Evolutionary conservation across 2,888 invertebrate species (phyloP).

Genomic region (Lasioglossum oenotherae): DNA sequence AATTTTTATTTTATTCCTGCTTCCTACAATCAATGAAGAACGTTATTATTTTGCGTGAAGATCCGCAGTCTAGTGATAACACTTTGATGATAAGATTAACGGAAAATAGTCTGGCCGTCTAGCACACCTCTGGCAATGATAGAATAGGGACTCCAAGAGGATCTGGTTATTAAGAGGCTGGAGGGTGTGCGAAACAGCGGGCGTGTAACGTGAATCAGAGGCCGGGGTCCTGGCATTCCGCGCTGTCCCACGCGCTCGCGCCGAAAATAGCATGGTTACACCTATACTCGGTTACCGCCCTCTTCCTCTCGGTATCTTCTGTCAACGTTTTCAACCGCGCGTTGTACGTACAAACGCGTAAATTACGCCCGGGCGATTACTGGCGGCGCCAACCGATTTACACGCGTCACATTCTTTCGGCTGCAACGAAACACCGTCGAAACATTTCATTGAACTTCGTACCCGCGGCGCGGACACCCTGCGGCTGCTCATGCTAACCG

Average conservation of each 20-base stretch:
- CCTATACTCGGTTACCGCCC: slow-evolving; percentile 45
- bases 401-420: slow-evolving; percentile 49
- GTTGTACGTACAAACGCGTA: slow-evolving; percentile 48
- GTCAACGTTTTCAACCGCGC: slow-evolving; percentile 51
- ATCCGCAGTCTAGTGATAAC: neutral
- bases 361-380: slow-evolving; percentile 46
- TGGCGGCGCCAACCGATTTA: slow-evolving; percentile 58
- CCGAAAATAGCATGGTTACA: slow-evolving; percentile 66
- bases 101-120: too few relatives aligned
- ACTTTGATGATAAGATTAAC: neutral
- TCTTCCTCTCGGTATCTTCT: slow-evolving; percentile 41
- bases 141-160: neutral
- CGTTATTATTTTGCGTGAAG: too few relatives aligned
- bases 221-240: slow-evolving; percentile 53
- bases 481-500: neutral
- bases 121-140: neutral
- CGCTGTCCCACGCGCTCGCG: slow-evolving; percentile 61
- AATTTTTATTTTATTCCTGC: too few relatives aligned
- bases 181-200: slow-evolving; percentile 29
- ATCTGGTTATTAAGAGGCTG: neutral
- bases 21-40: too few relatives aligned
- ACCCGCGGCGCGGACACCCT: neutral
- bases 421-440: slow-evolving; percentile 11
- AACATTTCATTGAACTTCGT: slow-evolving; percentile 43
- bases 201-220: slow-evolving; percentile 52